Percentiles rank a stretch among this genome's conserved stretches.
phyloP scores from a whole-genome alignment of 2,113 vertebrate species.

The Pterophyllum scalare region DNA sequence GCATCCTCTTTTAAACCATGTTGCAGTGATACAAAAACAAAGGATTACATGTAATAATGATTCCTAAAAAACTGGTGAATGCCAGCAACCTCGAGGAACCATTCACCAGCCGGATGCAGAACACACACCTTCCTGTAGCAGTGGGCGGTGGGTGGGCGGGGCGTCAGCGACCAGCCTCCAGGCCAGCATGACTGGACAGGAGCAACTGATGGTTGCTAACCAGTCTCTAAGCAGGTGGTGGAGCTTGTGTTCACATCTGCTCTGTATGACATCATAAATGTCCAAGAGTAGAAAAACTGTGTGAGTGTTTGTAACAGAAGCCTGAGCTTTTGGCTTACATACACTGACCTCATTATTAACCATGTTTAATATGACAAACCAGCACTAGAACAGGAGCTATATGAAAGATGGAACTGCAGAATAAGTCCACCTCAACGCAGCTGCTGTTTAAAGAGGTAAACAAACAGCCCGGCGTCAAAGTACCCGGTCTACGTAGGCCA shows the following conservation, averaged over 20 bases:
- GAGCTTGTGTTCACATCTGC: background rate
- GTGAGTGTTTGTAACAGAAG: background rate
- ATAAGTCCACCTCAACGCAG: too few relatives aligned
- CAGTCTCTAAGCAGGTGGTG: background rate
- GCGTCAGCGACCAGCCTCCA: background rate
- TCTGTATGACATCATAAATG: background rate
- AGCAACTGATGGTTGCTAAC: background rate
- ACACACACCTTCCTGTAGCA: rapidly evolving
- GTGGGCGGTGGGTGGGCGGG: background rate
- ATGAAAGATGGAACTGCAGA: background rate
- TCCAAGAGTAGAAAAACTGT: background rate
- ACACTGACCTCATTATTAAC: rapidly evolving
- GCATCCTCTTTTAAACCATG: background rate
- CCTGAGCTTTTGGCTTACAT: background rate
- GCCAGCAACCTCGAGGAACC: background rate
- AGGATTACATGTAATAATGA: background rate
- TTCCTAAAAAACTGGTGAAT: background rate
- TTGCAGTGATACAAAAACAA: background rate
- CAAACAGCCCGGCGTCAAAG: too few relatives aligned
- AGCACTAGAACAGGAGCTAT: background rate
- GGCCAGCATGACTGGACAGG: background rate
- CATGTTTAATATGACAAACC: background rate
- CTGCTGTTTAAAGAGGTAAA: background rate
- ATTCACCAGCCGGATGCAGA: background rate
- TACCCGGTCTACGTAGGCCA: too few relatives aligned